phyloP scores from a whole-genome alignment of 2,113 vertebrate genomes.

The Scophthalmus maximus region DNA sequence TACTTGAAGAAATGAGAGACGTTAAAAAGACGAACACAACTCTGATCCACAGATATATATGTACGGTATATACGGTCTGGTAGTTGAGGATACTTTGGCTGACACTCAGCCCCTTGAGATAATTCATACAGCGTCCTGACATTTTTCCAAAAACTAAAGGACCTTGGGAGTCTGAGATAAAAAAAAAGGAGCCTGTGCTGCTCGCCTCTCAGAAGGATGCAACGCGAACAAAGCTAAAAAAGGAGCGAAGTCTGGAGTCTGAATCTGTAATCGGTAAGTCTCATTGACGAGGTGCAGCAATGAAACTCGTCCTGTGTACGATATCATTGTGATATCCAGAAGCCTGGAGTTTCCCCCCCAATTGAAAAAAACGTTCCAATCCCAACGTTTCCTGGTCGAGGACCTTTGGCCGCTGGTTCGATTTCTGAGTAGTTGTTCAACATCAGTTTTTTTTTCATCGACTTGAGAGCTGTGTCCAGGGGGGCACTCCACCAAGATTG shows the following conservation, averaged over 20 bases:
- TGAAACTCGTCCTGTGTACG: constrained; percentile 49
- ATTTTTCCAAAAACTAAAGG: constrained; percentile 61
- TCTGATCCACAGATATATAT: constrained; percentile 62
- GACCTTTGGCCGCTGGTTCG: constrained; percentile 34
- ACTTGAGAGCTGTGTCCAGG: constrained; percentile 22
- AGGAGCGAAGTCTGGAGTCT: constrained; percentile 44
- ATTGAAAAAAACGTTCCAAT: constrained; percentile 62
- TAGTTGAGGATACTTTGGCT: constrained; percentile 68
- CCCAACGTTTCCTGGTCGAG: constrained; percentile 48
- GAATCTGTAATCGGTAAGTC: constrained; percentile 47
- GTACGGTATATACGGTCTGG: constrained; percentile 60
- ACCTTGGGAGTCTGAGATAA: constrained; percentile 50
- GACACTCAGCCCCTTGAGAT: constrained; percentile 52
- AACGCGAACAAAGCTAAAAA: constrained; percentile 47
- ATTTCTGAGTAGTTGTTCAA: constrained; percentile 45
- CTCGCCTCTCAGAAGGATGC: constrained; percentile 36
- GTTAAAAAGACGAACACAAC: constrained; percentile 58
- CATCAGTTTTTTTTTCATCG: constrained; percentile 50
- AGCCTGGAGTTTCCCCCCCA: constrained; percentile 5
- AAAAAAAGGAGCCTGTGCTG: constrained; percentile 57
- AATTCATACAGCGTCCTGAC: constrained; percentile 65
- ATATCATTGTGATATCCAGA: constrained; percentile 36
- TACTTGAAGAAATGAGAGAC: constrained; percentile 56
- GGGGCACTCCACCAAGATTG: constrained; percentile 61
- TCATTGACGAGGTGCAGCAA: constrained; percentile 62